Conservation (phyloP, 2,113 vertebrate genomes). For the Antigone vipio region DNA sequence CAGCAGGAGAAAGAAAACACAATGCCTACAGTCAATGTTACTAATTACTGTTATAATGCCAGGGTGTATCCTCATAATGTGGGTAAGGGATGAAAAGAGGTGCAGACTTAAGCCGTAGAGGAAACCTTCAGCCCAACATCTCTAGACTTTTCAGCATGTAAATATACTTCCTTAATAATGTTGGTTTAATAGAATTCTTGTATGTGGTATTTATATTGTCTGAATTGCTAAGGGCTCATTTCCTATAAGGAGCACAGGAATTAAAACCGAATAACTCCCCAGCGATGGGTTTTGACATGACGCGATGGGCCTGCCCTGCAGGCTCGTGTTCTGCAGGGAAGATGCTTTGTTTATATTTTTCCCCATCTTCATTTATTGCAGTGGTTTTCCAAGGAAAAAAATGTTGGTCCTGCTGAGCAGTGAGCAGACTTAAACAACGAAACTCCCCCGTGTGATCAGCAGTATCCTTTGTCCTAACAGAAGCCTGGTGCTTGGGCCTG, state of each 20-base stretch:
- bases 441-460: not conserved
- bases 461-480: not conserved
- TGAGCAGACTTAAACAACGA: not conserved
- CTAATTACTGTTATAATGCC: not conserved
- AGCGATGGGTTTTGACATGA: not conserved
- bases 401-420: not conserved
- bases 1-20: not conserved
- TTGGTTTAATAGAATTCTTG: not conserved
- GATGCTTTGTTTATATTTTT: not conserved
- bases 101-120: not conserved
- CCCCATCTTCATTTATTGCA: not conserved
- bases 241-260: not conserved
- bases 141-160: not conserved
- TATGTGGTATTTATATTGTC: not conserved
- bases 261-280: not conserved
- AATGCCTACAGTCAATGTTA: not conserved
- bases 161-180: not conserved
- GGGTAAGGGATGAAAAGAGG: not conserved
- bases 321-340: not conserved
- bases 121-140: not conserved
- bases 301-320: rapidly evolving
- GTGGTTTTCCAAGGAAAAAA: not conserved
- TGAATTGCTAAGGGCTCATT: not conserved
- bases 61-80: not conserved
- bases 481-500: not conserved